A percentile compares a stretch with the other conserved stretches of the same genome.
Evolutionary conservation across 2,888 invertebrate genomes (phyloP).

Genomic region (Pristionchus mayeri): DNA sequence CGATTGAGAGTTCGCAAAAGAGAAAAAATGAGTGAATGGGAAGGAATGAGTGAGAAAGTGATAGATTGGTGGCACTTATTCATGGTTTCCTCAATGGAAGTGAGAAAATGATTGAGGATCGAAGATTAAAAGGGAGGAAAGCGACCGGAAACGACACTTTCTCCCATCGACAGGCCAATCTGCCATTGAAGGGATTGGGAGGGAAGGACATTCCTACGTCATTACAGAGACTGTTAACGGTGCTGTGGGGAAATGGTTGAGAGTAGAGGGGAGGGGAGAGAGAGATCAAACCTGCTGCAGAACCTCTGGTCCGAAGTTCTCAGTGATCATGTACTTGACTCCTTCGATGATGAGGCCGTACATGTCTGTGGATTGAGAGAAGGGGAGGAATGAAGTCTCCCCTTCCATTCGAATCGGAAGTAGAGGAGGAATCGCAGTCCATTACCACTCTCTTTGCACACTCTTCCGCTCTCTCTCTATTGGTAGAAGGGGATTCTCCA

Average conservation of each 20-base stretch:
- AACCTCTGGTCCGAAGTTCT: conserved; percentile 63
- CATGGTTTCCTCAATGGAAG: neutral
- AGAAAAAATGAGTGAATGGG: conserved; percentile 13
- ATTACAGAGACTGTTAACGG: neutral
- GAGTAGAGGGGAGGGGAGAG: neutral
- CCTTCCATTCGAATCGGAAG: neutral
- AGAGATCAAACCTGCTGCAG: conserved; percentile 55
- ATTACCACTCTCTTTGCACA: neutral
- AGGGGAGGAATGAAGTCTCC: conserved; percentile 22
- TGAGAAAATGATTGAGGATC: conserved; percentile 38
- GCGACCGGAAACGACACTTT: conserved; percentile 5
- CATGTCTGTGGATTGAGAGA: conserved; percentile 55
- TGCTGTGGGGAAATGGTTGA: neutral
- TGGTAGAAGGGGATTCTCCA: neutral
- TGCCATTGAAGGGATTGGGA: neutral
- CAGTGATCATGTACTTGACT: conserved; percentile 64
- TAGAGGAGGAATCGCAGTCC: neutral
- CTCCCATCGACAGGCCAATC: neutral
- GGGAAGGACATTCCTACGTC: neutral
- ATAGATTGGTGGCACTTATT: conserved; percentile 15
- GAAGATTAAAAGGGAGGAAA: neutral
- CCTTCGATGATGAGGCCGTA: conserved; percentile 71
- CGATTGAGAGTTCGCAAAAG: conserved; percentile 21
- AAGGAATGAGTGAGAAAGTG: neutral
- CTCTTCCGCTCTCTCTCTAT: neutral